phyloP scores from a whole-genome alignment of 1,140 invertebrate genomes.

The Eumaeus atala region DNA sequence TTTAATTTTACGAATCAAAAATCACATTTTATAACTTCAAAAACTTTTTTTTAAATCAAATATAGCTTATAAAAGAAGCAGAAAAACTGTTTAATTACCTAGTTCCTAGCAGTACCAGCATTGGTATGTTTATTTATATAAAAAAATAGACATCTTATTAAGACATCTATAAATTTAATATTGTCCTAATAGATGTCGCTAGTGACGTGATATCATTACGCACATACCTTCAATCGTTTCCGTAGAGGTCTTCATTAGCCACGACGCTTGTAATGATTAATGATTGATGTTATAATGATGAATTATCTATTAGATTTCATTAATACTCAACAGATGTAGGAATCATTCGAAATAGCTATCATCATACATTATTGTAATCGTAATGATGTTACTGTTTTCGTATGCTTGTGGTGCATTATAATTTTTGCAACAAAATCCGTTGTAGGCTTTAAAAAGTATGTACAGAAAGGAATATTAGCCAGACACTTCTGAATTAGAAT shows the following conservation, averaged over 20 bases:
- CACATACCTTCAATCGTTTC: not conserved
- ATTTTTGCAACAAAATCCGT: not conserved
- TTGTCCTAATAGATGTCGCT: conserved; percentile 25
- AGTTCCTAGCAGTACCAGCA: no score
- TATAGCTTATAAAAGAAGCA: no score
- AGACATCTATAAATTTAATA: not conserved
- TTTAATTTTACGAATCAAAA: no score
- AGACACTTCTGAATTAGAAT: no score
- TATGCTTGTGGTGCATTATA: not conserved
- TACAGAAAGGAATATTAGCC: no score
- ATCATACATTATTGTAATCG: not conserved
- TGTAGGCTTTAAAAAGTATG: not conserved
- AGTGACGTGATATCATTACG: not conserved
- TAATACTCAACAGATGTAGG: conserved; percentile 1
- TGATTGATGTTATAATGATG: conserved; percentile 15
- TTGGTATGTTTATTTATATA: no score
- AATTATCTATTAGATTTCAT: conserved; percentile 10
- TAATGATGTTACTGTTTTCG: not conserved
- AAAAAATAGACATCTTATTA: no score
- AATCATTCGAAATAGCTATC: conserved; percentile 1
- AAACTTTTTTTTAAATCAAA: no score
- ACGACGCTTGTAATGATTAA: conserved; percentile 9
- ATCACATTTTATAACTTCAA: no score
- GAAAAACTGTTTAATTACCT: not conserved
- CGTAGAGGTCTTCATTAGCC: conserved; percentile 12